Evolutionary conservation across 2,113 vertebrate genomes (phyloP).

Genomic region (Clarias magur): DNA sequence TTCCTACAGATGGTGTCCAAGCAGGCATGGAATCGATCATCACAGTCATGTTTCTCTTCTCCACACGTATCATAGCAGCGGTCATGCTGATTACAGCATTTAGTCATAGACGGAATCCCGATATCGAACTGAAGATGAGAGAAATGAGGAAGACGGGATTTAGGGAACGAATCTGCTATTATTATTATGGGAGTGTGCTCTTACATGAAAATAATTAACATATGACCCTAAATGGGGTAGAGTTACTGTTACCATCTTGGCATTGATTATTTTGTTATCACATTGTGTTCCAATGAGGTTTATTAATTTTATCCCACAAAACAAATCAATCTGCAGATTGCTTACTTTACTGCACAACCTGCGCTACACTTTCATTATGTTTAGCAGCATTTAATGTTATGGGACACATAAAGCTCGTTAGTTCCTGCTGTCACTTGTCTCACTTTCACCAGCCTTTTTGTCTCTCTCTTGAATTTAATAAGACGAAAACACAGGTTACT

Average conservation of each 20-base stretch:
- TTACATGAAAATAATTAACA: not conserved
- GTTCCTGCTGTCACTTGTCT: not conserved
- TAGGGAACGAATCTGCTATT: too few species aligned
- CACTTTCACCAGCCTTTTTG: not conserved
- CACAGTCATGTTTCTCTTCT: conserved; percentile 86
- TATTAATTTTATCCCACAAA: not conserved
- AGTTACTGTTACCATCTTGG: not conserved
- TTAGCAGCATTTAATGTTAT: not conserved
- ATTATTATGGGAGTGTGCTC: not conserved
- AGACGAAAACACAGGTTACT: not conserved
- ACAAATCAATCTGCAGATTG: not conserved
- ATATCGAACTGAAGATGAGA: conserved; percentile 83
- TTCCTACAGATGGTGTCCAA: conserved; percentile 90
- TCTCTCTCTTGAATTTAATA: not conserved
- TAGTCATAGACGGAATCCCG: conserved; percentile 96
- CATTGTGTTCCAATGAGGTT: not conserved
- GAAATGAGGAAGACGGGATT: not conserved
- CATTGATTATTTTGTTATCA: not conserved
- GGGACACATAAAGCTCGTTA: not conserved
- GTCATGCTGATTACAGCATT: conserved; percentile 94
- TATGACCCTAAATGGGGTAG: not conserved
- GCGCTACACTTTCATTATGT: not conserved
- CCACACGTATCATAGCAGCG: conserved; percentile 94
- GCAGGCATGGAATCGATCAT: conserved; percentile 88
- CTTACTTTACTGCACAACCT: not conserved